phyloP scores from a whole-genome alignment of 2,888 invertebrate species.

The Rotaria socialis region DNA sequence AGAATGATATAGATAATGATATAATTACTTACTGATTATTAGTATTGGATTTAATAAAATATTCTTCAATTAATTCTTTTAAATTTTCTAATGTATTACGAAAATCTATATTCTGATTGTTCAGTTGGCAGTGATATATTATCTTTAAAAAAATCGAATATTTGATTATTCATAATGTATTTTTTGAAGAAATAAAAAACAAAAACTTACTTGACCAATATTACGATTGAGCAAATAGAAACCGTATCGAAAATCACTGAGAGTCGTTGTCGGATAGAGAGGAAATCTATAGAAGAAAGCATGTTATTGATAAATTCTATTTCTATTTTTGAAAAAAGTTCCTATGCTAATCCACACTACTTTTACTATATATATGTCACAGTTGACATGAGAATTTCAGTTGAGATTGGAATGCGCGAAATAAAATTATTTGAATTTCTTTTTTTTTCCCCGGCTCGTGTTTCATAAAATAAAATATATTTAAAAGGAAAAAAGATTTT shows the following conservation, averaged over 20 bases:
- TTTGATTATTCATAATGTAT: not conserved
- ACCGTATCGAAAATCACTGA: conserved; percentile 8
- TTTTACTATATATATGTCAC: too few relatives aligned
- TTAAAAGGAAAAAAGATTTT: too few relatives aligned
- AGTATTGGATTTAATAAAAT: not conserved
- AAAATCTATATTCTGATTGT: not conserved
- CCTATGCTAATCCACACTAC: too few relatives aligned
- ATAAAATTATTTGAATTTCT: too few relatives aligned
- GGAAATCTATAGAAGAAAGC: not conserved
- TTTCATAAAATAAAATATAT: too few relatives aligned
- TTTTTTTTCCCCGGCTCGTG: too few relatives aligned
- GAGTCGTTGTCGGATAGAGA: not conserved
- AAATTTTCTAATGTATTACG: conserved; percentile 23
- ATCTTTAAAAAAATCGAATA: not conserved
- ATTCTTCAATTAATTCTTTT: not conserved
- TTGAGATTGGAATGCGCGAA: too few relatives aligned
- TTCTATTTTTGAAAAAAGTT: too few relatives aligned
- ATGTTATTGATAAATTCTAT: too few relatives aligned
- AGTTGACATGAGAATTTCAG: too few relatives aligned
- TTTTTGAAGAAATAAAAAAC: too few relatives aligned
- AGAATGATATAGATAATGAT: not conserved
- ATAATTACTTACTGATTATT: not conserved
- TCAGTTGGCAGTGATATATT: conserved; percentile 2
- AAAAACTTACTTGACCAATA: conserved; percentile 10
- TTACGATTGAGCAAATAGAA: not conserved